Percentiles rank a stretch among this genome's conserved stretches.
Conservation (phyloP, 1,140 invertebrate genomes). For the Streblospio benedicti region DNA sequence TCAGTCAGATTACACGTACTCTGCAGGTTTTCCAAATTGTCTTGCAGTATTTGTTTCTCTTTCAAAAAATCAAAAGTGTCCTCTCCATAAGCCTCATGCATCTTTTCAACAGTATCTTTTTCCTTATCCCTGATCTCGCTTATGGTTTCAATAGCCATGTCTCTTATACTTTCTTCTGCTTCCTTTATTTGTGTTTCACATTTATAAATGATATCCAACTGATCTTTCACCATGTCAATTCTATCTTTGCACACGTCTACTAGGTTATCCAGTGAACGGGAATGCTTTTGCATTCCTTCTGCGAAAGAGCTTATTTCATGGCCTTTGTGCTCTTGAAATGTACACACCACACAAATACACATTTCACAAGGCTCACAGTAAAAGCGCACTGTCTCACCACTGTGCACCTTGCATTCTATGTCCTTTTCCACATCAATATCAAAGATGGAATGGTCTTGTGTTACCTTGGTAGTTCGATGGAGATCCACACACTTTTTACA, state of each 20-base stretch:
- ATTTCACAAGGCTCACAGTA: slow-evolving; percentile 46
- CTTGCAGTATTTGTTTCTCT: slow-evolving; percentile 36
- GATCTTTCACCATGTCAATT: slow-evolving; percentile 22
- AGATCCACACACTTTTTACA: slow-evolving; percentile 41
- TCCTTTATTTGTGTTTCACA: slow-evolving; percentile 36
- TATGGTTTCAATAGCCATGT: slow-evolving; percentile 40
- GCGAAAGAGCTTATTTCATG: slow-evolving; percentile 45
- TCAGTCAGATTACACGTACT: slow-evolving; percentile 41
- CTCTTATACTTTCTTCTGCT: slow-evolving; percentile 37
- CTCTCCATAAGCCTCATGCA: slow-evolving; percentile 35
- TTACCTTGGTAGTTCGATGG: slow-evolving; percentile 44
- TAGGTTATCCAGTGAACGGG: slow-evolving; percentile 29
- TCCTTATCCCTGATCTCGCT: slow-evolving; percentile 32
- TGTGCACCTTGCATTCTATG: slow-evolving; percentile 43
- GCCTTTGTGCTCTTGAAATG: slow-evolving; percentile 44
- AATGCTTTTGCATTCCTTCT: slow-evolving; percentile 39
- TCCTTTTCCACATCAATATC: slow-evolving; percentile 46
- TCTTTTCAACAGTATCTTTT: slow-evolving; percentile 24
- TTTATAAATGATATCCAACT: slow-evolving; percentile 34
- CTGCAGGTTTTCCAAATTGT: slow-evolving; percentile 38
- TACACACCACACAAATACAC: slow-evolving; percentile 45
- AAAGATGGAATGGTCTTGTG: slow-evolving; percentile 42
- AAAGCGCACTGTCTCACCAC: slow-evolving; percentile 42
- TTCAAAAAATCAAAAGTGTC: slow-evolving; percentile 35
- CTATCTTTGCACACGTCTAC: slow-evolving; percentile 29